Evolutionary conservation across 2,113 vertebrate genomes (phyloP), one percentile per base, ranked within the genome.

Genomic region (Labeo rohita): DNA sequence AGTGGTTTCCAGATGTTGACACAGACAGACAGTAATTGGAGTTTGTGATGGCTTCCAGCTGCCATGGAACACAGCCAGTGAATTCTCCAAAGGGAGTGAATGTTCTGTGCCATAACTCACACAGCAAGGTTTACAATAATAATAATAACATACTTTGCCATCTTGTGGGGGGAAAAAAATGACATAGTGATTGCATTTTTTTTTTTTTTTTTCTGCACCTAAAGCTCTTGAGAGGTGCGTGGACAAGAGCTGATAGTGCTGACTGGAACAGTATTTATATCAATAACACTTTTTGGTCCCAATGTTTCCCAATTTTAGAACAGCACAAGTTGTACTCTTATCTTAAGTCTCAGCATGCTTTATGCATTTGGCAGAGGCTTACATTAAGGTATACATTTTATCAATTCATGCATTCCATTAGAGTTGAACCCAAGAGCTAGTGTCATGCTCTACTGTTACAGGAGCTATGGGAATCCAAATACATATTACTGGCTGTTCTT

Each of bases 11-110:
- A 97, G 96, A 97, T 97, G 96, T 96, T 96, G 94, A 93, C 94
- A 95, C 93, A 95, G 95, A 96, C 95, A 96, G 96, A 96, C 96
- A 96, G 95, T 97, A 97, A 98, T 98, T 99, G 97, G 96, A 94
- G 95, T 95, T 94, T 93, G 87, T 97, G 97, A 99, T 99, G 96
- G 96, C 95, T 99, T 98, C 96, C 98, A 99, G 98, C 97, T 98
- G 97, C 95, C 94, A 93, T 94, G 92, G 93, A 89, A 66, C 82
- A 91, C 88, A 96, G 97, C 97, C 98, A 98, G 92, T 89, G 93
- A 95, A 94, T 94, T 94, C 96, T 96, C 95, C 49, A 95, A 93
- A 95, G 95, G 93, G 94, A 95, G 93, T 87, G 92, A 93, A 92
- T 93, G 94, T 95, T 96, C 94, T 95, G 94, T 94, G 92, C 95